Conservation (phyloP, 2,113 vertebrate genomes). For the Odontesthes bonariensis region DNA sequence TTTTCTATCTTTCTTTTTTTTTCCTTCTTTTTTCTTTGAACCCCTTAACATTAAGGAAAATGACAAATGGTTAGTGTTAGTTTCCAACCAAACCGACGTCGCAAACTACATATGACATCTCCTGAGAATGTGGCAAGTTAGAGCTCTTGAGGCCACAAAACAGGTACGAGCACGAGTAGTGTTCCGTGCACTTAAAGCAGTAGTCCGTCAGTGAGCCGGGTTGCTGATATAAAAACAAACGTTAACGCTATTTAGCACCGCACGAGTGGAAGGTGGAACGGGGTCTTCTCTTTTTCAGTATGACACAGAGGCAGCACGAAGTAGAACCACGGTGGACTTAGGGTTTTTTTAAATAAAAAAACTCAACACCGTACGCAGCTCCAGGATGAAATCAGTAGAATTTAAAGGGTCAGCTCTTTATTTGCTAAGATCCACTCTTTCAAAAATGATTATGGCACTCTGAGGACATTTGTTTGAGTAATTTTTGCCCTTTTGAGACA, state of each 20-base stretch:
- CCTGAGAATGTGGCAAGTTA: slow-evolving; percentile 66
- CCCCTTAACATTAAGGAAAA: slow-evolving; percentile 31
- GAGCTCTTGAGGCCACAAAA: slow-evolving; percentile 46
- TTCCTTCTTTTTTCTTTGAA: not conserved
- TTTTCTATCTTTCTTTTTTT: too few species aligned
- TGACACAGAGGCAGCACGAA: slow-evolving; percentile 32
- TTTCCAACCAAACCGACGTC: slow-evolving; percentile 30
- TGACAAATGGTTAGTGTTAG: slow-evolving; percentile 21
- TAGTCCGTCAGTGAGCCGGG: slow-evolving; percentile 43
- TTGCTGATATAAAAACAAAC: slow-evolving; percentile 37
- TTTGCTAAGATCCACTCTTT: slow-evolving; percentile 54
- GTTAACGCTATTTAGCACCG: slow-evolving; percentile 65
- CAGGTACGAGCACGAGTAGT: slow-evolving; percentile 29
- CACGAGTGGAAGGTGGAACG: slow-evolving; percentile 52
- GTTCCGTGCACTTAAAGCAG: slow-evolving; percentile 45
- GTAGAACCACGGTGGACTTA: slow-evolving; percentile 24
- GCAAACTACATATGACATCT: slow-evolving; percentile 45
- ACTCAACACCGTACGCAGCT: slow-evolving; percentile 12
- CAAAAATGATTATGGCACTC: slow-evolving; percentile 57
- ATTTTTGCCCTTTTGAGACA: slow-evolving; percentile 39
- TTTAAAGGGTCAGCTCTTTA: slow-evolving; percentile 70
- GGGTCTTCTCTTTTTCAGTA: slow-evolving; percentile 26
- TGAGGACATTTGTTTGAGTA: slow-evolving; percentile 7
- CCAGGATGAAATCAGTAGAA: slow-evolving; percentile 46
- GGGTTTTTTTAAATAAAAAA: not conserved